phyloP scores from a whole-genome alignment of 1,140 invertebrate species.

The Hylaeus volcanicus region DNA sequence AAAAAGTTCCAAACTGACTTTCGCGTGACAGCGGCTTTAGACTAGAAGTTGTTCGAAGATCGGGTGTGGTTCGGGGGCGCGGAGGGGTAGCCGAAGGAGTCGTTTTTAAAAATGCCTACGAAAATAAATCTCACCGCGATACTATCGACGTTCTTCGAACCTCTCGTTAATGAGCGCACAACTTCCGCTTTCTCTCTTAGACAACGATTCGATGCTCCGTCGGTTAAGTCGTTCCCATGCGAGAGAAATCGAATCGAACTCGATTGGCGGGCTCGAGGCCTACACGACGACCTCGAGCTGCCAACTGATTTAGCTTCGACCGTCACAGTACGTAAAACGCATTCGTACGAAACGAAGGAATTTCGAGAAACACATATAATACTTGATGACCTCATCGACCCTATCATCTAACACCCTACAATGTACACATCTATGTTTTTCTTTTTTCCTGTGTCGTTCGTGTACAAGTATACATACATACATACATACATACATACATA shows the following conservation, averaged over 20 bases:
- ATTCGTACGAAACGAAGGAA: conserved; percentile 3
- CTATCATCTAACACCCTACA: conserved; percentile 14
- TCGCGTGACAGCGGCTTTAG: neutral
- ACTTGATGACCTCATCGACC: conserved; percentile 21
- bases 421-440: conserved; percentile 6
- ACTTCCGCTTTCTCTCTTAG: neutral
- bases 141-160: neutral
- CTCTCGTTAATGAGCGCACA: neutral
- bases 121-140: conserved; percentile 21
- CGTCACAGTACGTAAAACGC: neutral
- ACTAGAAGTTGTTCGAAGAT: neutral
- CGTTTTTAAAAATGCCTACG: neutral
- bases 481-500: neutral
- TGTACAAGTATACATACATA: conserved; percentile 2
- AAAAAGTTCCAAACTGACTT: neutral
- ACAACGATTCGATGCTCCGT: conserved; percentile 24
- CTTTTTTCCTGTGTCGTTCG: neutral
- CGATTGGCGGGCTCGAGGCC: neutral
- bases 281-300: neutral
- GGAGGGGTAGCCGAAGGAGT: neutral
- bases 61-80: neutral
- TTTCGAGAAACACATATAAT: conserved; percentile 11
- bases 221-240: conserved; percentile 1
- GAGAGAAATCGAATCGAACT: neutral
- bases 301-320: neutral